Conservation (phyloP, 2,113 vertebrate genomes). For the Xenus cinereus region DNA sequence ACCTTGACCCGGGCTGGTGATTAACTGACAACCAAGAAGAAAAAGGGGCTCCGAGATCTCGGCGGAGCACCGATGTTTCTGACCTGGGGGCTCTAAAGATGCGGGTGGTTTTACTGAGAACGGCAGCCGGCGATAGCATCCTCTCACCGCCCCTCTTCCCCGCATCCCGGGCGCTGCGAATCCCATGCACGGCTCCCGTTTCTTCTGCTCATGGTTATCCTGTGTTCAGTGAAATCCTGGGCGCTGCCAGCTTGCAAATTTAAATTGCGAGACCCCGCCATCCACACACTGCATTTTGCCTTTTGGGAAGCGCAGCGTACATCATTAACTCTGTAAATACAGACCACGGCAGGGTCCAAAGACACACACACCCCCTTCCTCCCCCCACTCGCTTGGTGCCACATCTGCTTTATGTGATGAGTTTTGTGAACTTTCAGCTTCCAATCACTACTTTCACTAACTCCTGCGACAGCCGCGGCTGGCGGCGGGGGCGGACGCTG, state of each 20-base stretch:
- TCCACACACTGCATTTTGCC: background rate
- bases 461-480: conserved; percentile 8
- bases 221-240: too few species aligned
- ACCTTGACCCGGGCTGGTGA: background rate
- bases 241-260: background rate
- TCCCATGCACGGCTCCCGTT: accelerated
- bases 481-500: background rate
- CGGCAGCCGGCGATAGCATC: background rate
- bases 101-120: background rate
- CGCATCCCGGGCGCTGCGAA: background rate
- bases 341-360: accelerated
- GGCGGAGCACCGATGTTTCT: background rate
- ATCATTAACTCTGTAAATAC: background rate
- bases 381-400: background rate
- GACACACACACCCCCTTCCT: too few species aligned
- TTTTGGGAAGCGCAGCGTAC: accelerated
- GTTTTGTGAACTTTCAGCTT: conserved; percentile 13
- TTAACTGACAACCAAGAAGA: background rate
- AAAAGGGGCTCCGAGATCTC: background rate
- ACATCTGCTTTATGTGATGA: background rate
- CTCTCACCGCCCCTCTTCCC: background rate
- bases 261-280: background rate
- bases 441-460: background rate
- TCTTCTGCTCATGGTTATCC: background rate
- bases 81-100: background rate